These are phyloP conservation scores for Lepidonotus clava DNA, from an alignment of 2,888 invertebrate genomes.

Conservation along the genomic window DNA sequence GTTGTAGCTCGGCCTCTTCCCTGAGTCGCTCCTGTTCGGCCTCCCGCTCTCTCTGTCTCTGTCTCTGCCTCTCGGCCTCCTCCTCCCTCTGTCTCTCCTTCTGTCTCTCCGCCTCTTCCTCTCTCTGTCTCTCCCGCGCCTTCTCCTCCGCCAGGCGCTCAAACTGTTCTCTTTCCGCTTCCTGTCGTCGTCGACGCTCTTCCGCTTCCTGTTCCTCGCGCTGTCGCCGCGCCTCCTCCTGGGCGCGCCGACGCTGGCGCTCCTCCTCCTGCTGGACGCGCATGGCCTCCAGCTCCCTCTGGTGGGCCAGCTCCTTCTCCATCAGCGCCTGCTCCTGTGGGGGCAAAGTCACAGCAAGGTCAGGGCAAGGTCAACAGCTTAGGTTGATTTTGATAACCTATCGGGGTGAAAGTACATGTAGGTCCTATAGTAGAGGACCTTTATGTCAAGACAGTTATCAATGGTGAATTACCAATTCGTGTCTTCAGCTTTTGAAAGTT, in stretches of 20 bases:
- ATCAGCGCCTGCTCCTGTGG: conserved; percentile 54
- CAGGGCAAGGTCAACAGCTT: neutral
- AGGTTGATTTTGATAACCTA: too few relatives aligned
- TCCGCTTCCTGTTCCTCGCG: conserved; percentile 54
- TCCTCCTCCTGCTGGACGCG: conserved; percentile 54
- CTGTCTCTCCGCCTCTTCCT: conserved; percentile 9
- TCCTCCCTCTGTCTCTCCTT: conserved; percentile 56
- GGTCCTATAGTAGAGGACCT: too few relatives aligned
- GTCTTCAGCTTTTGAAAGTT: too few relatives aligned
- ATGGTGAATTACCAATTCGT: too few relatives aligned
- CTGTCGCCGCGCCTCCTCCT: conserved; percentile 60
- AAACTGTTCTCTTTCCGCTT: conserved; percentile 56
- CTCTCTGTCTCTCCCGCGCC: neutral
- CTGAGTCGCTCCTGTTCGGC: conserved; percentile 47
- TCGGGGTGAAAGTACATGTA: too few relatives aligned
- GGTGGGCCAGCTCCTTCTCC: conserved; percentile 52
- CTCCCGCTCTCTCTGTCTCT: neutral
- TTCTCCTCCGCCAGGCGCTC: conserved; percentile 62
- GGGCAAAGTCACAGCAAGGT: neutral
- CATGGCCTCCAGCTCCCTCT: conserved; percentile 56
- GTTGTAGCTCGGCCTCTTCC: conserved; percentile 55
- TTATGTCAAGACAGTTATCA: too few relatives aligned
- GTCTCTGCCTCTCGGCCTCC: neutral
- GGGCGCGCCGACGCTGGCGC: conserved; percentile 18
- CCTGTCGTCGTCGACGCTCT: conserved; percentile 35